These are phyloP conservation scores for Ia io DNA, from an alignment of 2,113 vertebrate species.

Conservation along the genomic window DNA sequence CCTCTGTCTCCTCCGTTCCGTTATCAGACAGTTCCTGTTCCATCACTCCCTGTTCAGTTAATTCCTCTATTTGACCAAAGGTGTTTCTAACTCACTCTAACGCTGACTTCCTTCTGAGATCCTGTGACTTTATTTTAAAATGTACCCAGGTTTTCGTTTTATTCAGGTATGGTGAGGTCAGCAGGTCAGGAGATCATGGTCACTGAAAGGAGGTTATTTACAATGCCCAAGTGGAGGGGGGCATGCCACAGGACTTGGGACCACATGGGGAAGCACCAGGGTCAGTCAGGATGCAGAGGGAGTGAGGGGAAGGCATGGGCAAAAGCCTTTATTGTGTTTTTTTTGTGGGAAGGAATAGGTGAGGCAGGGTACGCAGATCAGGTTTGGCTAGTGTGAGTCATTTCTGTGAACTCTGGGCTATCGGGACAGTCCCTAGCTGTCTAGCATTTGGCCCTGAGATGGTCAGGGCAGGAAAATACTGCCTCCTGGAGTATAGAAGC, in stretches of 20 bases:
- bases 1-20: background rate
- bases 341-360: background rate
- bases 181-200: background rate
- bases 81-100: background rate
- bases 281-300: background rate
- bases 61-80: background rate
- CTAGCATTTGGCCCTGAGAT: background rate
- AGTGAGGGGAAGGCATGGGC: background rate
- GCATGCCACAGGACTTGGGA: fast-evolving
- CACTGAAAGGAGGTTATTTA: background rate
- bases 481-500: background rate
- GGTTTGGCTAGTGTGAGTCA: background rate
- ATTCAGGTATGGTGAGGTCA: background rate
- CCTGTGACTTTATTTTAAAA: background rate
- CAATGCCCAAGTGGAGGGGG: background rate
- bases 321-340: background rate
- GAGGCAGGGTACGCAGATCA: background rate
- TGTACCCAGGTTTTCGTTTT: background rate
- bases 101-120: background rate
- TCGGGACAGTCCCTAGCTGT: background rate
- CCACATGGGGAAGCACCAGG: background rate
- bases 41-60: background rate
- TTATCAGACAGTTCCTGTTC: background rate
- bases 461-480: background rate
- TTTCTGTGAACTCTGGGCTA: background rate